Evolutionary conservation across 2,113 vertebrate genomes (phyloP).

Genomic region (Antennarius striatus): DNA sequence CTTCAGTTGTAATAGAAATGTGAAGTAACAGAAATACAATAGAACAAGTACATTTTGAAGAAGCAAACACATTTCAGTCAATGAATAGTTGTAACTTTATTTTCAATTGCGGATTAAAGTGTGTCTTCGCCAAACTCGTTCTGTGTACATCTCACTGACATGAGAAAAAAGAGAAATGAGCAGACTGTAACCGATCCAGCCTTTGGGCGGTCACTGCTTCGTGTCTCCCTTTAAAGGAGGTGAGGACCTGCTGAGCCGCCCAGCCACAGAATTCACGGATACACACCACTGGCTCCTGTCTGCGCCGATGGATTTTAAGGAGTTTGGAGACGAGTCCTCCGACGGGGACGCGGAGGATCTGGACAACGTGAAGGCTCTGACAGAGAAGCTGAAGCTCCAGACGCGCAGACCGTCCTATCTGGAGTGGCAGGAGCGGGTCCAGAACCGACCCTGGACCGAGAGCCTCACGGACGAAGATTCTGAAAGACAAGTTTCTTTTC

Average conservation of each 20-base stretch:
- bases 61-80: too few relatives aligned
- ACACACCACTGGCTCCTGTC: too few relatives aligned
- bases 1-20: too few relatives aligned
- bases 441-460: conserved; percentile 80
- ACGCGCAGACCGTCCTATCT: conserved; percentile 90
- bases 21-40: too few relatives aligned
- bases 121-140: too few relatives aligned
- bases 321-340: conserved; percentile 79
- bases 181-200: conserved; percentile 9
- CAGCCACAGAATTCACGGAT: not conserved
- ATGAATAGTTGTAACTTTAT: too few relatives aligned
- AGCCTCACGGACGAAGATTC: conserved; percentile 20
- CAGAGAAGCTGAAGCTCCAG: conserved; percentile 90
- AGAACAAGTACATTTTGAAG: too few relatives aligned
- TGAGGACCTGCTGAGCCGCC: conserved; percentile 54
- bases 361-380: conserved; percentile 87
- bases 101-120: too few relatives aligned
- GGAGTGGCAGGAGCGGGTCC: conserved; percentile 88
- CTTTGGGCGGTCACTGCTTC: conserved; percentile 67
- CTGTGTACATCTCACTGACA: not conserved
- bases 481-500: not conserved
- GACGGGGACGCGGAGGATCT: conserved; percentile 80
- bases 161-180: not conserved
- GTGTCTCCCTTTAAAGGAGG: conserved; percentile 56
- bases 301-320: conserved; percentile 80